phyloP scores from a whole-genome alignment of 1,140 invertebrate genomes.

The Drosophila orena region DNA sequence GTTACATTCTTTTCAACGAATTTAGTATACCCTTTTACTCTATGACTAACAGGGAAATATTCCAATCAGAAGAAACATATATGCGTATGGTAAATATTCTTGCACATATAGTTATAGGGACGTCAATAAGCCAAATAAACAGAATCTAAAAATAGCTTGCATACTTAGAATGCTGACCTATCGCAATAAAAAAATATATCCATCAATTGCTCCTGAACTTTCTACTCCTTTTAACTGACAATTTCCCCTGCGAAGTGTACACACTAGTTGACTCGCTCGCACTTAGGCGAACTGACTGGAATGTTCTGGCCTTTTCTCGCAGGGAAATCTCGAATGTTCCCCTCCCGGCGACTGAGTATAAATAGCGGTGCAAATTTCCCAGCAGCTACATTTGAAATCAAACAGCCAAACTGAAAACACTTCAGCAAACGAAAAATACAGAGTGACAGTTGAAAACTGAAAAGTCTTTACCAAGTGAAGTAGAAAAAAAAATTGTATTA shows the following conservation, averaged over 20 bases:
- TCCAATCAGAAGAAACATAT: neutral
- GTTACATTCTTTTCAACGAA: too few relatives aligned
- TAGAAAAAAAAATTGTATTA: neutral
- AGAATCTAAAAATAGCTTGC: slow-evolving; percentile 7
- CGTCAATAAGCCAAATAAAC: slow-evolving; percentile 6
- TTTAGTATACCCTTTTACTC: too few relatives aligned
- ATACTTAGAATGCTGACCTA: slow-evolving; percentile 3
- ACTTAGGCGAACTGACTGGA: slow-evolving; percentile 5
- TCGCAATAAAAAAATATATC: neutral
- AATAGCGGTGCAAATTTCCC: slow-evolving; percentile 41
- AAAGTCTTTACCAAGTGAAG: slow-evolving; percentile 4
- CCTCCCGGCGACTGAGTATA: slow-evolving; percentile 38
- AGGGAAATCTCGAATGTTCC: slow-evolving; percentile 43
- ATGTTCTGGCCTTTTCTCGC: slow-evolving; percentile 22
- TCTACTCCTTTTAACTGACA: slow-evolving; percentile 88
- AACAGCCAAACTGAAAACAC: slow-evolving; percentile 30
- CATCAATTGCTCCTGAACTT: slow-evolving; percentile 2
- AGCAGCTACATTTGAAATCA: slow-evolving; percentile 37
- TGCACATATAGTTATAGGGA: neutral
- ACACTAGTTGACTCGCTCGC: slow-evolving; percentile 12
- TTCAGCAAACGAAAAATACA: slow-evolving; percentile 8
- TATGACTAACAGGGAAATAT: too few relatives aligned
- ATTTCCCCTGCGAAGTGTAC: slow-evolving; percentile 11
- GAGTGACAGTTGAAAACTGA: slow-evolving; percentile 1
- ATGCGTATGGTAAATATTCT: neutral